phyloP scores from a whole-genome alignment of 2,888 invertebrate species.

The Aphodius sticticus region DNA sequence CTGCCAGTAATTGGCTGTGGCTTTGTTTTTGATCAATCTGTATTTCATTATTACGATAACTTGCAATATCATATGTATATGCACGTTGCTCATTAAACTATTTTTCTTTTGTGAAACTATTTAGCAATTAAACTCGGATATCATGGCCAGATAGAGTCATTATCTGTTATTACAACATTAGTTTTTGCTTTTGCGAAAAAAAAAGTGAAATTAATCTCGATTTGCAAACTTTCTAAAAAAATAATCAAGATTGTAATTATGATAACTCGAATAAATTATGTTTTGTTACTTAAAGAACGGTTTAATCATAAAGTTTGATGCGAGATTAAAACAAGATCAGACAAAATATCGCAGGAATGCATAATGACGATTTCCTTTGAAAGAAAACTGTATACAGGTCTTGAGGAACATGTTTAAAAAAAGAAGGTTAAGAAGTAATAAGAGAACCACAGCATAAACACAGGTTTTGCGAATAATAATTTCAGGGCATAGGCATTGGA shows the following conservation, averaged over 20 bases:
- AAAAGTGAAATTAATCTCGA: neutral
- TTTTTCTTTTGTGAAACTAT: neutral
- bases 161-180: too few relatives aligned
- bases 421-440: neutral
- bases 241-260: neutral
- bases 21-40: too few relatives aligned
- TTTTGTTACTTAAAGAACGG: too few relatives aligned
- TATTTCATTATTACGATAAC: neutral
- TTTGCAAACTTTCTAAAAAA: neutral
- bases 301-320: neutral
- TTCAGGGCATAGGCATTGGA: constrained; percentile 48
- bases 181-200: too few relatives aligned
- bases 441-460: constrained; percentile 43
- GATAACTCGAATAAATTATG: neutral
- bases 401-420: neutral
- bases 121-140: neutral
- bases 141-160: too few relatives aligned
- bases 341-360: neutral
- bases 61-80: neutral
- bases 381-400: neutral
- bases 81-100: neutral
- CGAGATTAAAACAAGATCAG: neutral
- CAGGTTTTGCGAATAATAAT: constrained; percentile 52
- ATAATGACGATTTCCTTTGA: neutral
- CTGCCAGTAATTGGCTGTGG: neutral